A percentile compares a stretch with the other conserved stretches of the same genome.
Evolutionary conservation across 1,140 invertebrate species (phyloP).

Genomic region (Akabosia matsudoensis): DNA sequence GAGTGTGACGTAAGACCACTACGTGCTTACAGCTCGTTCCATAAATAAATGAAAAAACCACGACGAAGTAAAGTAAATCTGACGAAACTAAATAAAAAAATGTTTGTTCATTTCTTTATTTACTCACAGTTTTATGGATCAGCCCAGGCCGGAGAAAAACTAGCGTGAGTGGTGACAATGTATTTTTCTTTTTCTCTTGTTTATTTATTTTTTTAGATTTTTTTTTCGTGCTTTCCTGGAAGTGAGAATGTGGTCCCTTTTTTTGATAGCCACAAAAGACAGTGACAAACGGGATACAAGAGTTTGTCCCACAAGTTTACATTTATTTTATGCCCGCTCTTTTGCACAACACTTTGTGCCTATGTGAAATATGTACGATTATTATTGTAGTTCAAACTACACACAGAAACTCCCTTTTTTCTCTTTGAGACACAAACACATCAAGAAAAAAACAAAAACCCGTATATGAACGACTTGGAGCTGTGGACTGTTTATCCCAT

Average conservation of each 20-base stretch:
- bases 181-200: constrained; percentile 15
- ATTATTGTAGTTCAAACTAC: too few species aligned
- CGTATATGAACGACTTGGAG: too few species aligned
- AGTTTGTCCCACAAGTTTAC: background rate
- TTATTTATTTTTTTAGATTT: background rate
- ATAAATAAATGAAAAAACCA: constrained; percentile 48
- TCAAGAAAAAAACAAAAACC: too few species aligned
- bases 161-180: constrained; percentile 48
- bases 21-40: constrained; percentile 47
- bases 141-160: constrained; percentile 51
- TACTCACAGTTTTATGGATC: constrained; percentile 53
- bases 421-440: too few species aligned
- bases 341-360: too few species aligned
- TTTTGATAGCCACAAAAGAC: constrained; percentile 6
- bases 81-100: too few species aligned
- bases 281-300: constrained; percentile 18
- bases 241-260: background rate
- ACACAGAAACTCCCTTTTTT: too few species aligned
- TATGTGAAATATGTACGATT: too few species aligned
- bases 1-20: constrained; percentile 47
- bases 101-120: background rate
- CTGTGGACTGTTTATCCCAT: too few species aligned
- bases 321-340: too few species aligned
- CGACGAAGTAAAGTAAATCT: constrained; percentile 54
- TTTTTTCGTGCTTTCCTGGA: background rate